Conservation (phyloP, 2,888 invertebrate species). For the Caprella mutica region DNA sequence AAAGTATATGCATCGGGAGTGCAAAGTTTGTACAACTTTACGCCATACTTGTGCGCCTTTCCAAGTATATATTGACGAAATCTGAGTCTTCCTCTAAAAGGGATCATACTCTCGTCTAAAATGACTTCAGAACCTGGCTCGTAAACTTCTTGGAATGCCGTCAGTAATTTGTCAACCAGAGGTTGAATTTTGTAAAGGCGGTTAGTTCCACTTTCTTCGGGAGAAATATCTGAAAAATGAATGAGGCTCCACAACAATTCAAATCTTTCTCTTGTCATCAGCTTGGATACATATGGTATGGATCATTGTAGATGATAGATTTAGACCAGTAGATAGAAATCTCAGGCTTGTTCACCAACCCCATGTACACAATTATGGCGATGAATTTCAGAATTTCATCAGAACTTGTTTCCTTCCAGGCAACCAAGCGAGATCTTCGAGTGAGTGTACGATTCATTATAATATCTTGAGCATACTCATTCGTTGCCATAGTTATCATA, state of each 20-base stretch:
- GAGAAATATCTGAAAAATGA: slow-evolving; percentile 13
- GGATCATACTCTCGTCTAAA: slow-evolving; percentile 9
- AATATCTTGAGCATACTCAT: slow-evolving; percentile 8
- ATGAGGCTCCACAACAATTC: slow-evolving; percentile 6
- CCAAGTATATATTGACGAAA: slow-evolving; percentile 4
- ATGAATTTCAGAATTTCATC: slow-evolving; percentile 15
- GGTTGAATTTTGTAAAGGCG: slow-evolving; percentile 3
- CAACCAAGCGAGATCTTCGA: slow-evolving; percentile 5
- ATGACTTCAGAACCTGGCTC: slow-evolving; percentile 3
- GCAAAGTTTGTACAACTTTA: slow-evolving; percentile 16
- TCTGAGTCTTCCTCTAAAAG: slow-evolving; percentile 8
- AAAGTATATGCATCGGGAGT: slow-evolving; percentile 16
- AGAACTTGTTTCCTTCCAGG: slow-evolving; percentile 4
- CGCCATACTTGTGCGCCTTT: slow-evolving; percentile 10
- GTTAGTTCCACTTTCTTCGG: not conserved
- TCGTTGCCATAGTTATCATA: slow-evolving; percentile 11
- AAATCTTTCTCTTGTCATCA: slow-evolving; percentile 15
- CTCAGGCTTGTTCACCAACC: slow-evolving; percentile 11
- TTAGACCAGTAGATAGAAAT: slow-evolving; percentile 15
- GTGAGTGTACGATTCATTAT: not conserved
- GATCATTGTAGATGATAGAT: slow-evolving; percentile 11
- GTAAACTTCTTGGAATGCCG: not conserved
- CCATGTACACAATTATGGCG: slow-evolving; percentile 11
- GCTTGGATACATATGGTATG: slow-evolving; percentile 12
- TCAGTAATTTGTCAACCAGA: not conserved